phyloP scores from a whole-genome alignment of 53 echinoderm and acorn worm species.

The Glandiceps talaboti region DNA sequence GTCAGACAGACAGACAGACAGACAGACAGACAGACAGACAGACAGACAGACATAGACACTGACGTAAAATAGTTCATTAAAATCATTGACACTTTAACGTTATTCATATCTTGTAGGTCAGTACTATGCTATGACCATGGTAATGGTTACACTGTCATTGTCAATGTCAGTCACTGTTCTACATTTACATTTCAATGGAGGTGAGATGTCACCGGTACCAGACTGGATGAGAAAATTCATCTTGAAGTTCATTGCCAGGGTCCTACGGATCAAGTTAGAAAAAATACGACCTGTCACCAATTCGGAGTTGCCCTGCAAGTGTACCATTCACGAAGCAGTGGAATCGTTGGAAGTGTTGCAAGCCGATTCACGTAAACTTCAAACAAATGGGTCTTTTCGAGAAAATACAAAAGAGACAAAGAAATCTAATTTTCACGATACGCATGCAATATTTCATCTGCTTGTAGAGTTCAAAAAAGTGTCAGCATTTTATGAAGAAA shows the following conservation, averaged over 20 bases:
- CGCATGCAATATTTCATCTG: constrained; percentile 12
- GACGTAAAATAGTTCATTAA: no score
- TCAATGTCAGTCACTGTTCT: constrained; percentile 85
- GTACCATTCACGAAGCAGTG: background rate
- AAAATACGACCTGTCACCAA: background rate
- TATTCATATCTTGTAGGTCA: no score
- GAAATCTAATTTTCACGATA: background rate
- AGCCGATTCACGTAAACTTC: background rate
- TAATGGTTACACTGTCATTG: constrained; percentile 68
- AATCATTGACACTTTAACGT: no score
- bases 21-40: no score
- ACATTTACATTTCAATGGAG: constrained; percentile 79
- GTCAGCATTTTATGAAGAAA: constrained; percentile 43
- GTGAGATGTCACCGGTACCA: constrained; percentile 72
- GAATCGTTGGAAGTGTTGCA: background rate
- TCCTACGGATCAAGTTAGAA: constrained; percentile 7
- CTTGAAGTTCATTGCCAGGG: constrained; percentile 38
- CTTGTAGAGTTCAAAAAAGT: constrained; percentile 71
- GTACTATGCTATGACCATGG: constrained; percentile 95
- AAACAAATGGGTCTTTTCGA: background rate
- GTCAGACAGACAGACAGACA: no score
- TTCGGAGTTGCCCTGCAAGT: background rate
- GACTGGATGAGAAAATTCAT: constrained; percentile 73
- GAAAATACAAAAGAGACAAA: background rate
- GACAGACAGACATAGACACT: no score